These are phyloP conservation scores for Ophion ventricosus DNA, from an alignment of 2,888 invertebrate species.

Conservation along the genomic window DNA sequence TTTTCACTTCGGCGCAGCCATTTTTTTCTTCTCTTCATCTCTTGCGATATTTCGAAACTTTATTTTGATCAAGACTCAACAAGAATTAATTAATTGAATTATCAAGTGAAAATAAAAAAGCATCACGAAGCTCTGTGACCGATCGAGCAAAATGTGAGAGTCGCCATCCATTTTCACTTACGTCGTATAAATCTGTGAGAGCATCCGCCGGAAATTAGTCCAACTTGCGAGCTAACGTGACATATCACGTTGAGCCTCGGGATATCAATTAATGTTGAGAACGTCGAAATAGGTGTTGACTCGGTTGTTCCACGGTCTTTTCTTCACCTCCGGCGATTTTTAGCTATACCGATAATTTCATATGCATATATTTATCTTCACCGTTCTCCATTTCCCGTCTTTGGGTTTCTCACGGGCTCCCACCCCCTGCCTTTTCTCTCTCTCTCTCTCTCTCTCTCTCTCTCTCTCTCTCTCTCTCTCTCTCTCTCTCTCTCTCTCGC, in stretches of 20 bases:
- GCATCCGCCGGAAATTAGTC: background rate
- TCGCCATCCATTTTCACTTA: too few species aligned
- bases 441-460: background rate
- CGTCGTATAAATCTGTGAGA: background rate
- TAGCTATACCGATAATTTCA: slow-evolving; percentile 30
- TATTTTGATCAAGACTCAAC: background rate
- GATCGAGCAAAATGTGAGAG: too few species aligned
- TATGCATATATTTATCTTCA: slow-evolving; percentile 24
- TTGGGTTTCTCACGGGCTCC: background rate
- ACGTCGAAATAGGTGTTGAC: background rate
- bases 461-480: background rate
- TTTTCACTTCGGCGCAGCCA: slow-evolving; percentile 2
- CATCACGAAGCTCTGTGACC: too few species aligned
- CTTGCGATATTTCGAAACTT: slow-evolving; percentile 11
- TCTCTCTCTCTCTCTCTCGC: background rate
- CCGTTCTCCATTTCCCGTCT: slow-evolving; percentile 1
- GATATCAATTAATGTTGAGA: slow-evolving; percentile 17
- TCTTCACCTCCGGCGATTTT: slow-evolving; percentile 11
- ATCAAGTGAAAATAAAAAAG: too few species aligned
- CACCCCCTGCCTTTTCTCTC: background rate
- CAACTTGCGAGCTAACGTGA: background rate
- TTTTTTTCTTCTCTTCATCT: background rate
- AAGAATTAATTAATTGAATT: background rate
- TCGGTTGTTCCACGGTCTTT: background rate
- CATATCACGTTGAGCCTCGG: slow-evolving; percentile 1